Percentiles rank a stretch among this genome's conserved stretches.
These are phyloP conservation scores for Scartelaos histophorus DNA, from an alignment of 2,113 vertebrate genomes.

Conservation along the genomic window DNA sequence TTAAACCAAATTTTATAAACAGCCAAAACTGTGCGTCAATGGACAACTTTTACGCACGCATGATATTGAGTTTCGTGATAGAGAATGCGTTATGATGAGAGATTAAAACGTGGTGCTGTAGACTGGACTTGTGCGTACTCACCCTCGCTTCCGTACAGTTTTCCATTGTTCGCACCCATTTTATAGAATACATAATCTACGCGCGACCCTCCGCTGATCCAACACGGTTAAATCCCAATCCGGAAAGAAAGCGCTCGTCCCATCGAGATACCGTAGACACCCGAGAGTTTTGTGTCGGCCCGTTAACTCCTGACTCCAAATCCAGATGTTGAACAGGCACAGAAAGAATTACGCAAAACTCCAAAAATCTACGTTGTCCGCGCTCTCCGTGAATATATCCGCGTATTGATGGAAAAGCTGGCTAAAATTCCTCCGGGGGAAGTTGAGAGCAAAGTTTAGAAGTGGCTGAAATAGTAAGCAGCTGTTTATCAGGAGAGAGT, in stretches of 20 bases:
- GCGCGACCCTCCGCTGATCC: slow-evolving; percentile 39
- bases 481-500: slow-evolving; percentile 64
- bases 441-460: slow-evolving; percentile 33
- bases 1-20: not conserved
- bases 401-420: not conserved
- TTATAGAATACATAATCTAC: slow-evolving; percentile 87
- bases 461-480: slow-evolving; percentile 56
- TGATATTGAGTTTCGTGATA: not conserved
- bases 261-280: slow-evolving; percentile 30
- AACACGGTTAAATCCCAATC: slow-evolving; percentile 45
- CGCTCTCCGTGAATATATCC: not conserved
- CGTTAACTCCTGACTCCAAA: slow-evolving; percentile 59
- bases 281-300: slow-evolving; percentile 23
- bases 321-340: slow-evolving; percentile 71
- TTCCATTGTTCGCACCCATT: slow-evolving; percentile 99
- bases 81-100: not conserved
- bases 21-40: not conserved
- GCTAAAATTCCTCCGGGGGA: slow-evolving; percentile 2
- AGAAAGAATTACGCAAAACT: slow-evolving; percentile 52
- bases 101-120: slow-evolving; percentile 12
- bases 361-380: slow-evolving; percentile 12
- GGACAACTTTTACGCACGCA: not conserved
- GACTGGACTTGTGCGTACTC: slow-evolving; percentile 59
- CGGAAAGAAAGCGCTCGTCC: slow-evolving; percentile 17
- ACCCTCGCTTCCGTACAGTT: slow-evolving; percentile 97